A percentile compares a stretch with the other conserved stretches of the same genome.
phyloP scores from a whole-genome alignment of 2,888 invertebrate species.

The Drosophila formosana region DNA sequence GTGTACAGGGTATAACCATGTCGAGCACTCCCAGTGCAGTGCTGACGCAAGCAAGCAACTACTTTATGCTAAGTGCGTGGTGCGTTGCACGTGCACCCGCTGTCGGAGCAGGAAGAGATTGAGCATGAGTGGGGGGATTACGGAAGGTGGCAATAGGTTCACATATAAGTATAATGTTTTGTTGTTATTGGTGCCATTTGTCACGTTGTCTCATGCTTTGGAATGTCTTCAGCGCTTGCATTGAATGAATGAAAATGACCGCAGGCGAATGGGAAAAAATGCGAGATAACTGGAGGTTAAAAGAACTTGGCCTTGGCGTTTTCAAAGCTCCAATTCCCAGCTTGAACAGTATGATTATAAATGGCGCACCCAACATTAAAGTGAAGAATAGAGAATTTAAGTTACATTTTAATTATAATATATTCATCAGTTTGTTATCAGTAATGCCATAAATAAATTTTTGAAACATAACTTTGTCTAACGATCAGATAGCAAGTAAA shows the following conservation, averaged over 20 bases:
- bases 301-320: conserved; percentile 3
- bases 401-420: not conserved
- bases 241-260: not conserved
- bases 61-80: conserved; percentile 13
- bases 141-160: conserved; percentile 8
- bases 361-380: not conserved
- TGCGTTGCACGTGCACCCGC: conserved; percentile 14
- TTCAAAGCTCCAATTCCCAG: not conserved
- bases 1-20: conserved; percentile 3
- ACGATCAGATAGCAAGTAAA: no score
- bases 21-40: not conserved
- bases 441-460: conserved; percentile 28
- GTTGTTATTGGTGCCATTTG: conserved; percentile 24
- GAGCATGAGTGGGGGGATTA: conserved; percentile 1
- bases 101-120: conserved; percentile 10
- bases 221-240: conserved; percentile 26
- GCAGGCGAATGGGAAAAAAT: conserved; percentile 34
- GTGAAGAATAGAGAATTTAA: not conserved
- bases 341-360: conserved; percentile 7
- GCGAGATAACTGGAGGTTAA: conserved; percentile 8
- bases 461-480: not conserved
- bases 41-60: not conserved
- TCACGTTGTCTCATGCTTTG: conserved; percentile 25
- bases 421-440: conserved; percentile 9
- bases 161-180: conserved; percentile 10